phyloP scores from a whole-genome alignment of 2,113 vertebrate species.

The Cyanoderma ruficeps region DNA sequence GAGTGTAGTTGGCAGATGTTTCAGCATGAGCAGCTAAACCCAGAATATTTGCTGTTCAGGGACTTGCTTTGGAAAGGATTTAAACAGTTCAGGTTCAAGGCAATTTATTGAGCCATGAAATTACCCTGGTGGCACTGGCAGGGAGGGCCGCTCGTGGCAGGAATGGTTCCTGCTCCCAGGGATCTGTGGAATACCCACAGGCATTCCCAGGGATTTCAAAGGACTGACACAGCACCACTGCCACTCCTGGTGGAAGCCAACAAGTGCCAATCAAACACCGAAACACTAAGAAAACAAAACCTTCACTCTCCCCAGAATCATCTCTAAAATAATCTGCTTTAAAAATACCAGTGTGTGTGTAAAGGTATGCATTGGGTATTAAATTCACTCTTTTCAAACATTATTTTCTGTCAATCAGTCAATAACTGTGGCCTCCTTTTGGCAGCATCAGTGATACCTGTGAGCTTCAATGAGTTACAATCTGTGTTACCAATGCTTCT shows the following conservation, averaged over 20 bases:
- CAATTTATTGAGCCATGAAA: neutral
- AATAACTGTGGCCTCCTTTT: neutral
- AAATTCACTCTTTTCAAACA: neutral
- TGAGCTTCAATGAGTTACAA: neutral
- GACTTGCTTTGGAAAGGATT: neutral
- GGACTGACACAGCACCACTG: rapidly evolving
- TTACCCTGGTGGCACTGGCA: neutral
- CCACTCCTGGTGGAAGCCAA: neutral
- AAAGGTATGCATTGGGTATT: neutral
- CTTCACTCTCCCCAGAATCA: neutral
- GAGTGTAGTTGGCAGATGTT: neutral
- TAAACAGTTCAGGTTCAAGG: neutral
- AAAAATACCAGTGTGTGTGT: neutral
- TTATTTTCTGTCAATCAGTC: neutral
- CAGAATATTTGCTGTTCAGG: neutral
- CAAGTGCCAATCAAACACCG: neutral
- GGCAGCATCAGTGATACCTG: neutral
- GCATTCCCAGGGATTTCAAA: neutral
- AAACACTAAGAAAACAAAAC: neutral
- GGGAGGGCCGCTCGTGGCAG: neutral
- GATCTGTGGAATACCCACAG: rapidly evolving
- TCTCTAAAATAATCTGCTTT: neutral
- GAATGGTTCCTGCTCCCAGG: neutral
- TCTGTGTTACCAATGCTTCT: neutral
- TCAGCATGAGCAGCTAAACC: neutral